A percentile compares a stretch with the other conserved stretches of the same genome.
Evolutionary conservation across 2,888 invertebrate species (phyloP).

Genomic region (Crematogaster levior): DNA sequence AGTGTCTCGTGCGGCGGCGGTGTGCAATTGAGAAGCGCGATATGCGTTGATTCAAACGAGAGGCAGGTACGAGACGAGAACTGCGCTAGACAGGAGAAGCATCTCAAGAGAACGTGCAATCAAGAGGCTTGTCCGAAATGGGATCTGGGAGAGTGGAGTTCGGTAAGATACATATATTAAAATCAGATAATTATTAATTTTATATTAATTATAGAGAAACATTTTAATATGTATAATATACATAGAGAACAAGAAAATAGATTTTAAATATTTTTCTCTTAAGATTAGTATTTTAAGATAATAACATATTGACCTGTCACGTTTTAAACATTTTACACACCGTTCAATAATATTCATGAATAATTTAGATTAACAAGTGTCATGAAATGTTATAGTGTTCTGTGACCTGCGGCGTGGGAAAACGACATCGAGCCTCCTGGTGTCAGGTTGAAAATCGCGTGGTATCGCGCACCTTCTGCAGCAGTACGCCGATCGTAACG

Average conservation of each 20-base stretch:
- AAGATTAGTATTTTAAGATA: neutral
- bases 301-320: neutral
- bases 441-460: constrained; percentile 87
- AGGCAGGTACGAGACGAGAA: constrained; percentile 79
- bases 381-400: constrained; percentile 87
- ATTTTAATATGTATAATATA: neutral
- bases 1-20: constrained; percentile 91
- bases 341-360: neutral
- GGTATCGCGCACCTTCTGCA: constrained; percentile 85
- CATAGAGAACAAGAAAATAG: neutral
- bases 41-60: constrained; percentile 87
- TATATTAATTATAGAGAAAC: neutral
- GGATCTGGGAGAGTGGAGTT: constrained; percentile 87
- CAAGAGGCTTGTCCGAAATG: constrained; percentile 89
- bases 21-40: constrained; percentile 88
- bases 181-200: neutral
- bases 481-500: constrained; percentile 78
- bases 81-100: constrained; percentile 79
- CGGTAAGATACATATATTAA: constrained; percentile 53
- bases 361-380: neutral
- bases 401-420: constrained; percentile 89
- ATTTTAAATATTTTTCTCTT: neutral
- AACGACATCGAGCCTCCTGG: constrained; percentile 86
- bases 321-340: neutral
- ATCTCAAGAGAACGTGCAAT: constrained; percentile 87